A percentile compares a stretch with the other conserved stretches of the same genome.
These are phyloP conservation scores for Nysson spinosus DNA, from an alignment of 2,888 invertebrate genomes.

Conservation along the genomic window DNA sequence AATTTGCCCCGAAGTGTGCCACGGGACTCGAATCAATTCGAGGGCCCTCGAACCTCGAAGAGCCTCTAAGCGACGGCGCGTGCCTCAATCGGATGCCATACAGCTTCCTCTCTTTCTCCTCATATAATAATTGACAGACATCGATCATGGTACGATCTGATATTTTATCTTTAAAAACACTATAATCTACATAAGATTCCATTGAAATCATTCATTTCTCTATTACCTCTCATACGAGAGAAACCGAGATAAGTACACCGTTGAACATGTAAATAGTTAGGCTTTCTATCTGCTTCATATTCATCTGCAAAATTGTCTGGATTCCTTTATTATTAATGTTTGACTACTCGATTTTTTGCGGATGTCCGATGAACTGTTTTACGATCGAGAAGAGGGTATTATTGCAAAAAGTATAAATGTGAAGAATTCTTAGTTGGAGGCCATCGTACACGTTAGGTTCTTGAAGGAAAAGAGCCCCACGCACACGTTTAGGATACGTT, in stretches of 20 bases:
- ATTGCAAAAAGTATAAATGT: conserved; percentile 38
- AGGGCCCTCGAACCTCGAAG: conserved; percentile 69
- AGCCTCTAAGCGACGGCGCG: conserved; percentile 65
- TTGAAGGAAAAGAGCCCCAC: conserved; percentile 57
- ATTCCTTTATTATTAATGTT: background rate
- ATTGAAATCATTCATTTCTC: too few species aligned
- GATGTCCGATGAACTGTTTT: too few species aligned
- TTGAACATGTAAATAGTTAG: too few species aligned
- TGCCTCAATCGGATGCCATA: conserved; percentile 65
- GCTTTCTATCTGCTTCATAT: too few species aligned
- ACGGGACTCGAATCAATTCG: conserved; percentile 73
- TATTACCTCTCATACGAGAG: too few species aligned
- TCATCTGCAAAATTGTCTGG: background rate
- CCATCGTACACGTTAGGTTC: conserved; percentile 50
- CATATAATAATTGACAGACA: conserved; percentile 58
- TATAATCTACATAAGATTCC: too few species aligned
- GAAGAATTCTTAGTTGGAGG: conserved; percentile 32
- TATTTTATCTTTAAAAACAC: too few species aligned
- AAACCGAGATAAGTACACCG: too few species aligned
- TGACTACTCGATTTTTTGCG: background rate
- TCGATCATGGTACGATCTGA: conserved; percentile 51
- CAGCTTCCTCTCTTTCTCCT: conserved; percentile 52
- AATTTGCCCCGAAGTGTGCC: conserved; percentile 73
- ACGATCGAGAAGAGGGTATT: too few species aligned
- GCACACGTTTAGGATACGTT: conserved; percentile 64